These are phyloP conservation scores for Eulemur rufifrons DNA, from an alignment of 2,113 vertebrate species.

Conservation along the genomic window DNA sequence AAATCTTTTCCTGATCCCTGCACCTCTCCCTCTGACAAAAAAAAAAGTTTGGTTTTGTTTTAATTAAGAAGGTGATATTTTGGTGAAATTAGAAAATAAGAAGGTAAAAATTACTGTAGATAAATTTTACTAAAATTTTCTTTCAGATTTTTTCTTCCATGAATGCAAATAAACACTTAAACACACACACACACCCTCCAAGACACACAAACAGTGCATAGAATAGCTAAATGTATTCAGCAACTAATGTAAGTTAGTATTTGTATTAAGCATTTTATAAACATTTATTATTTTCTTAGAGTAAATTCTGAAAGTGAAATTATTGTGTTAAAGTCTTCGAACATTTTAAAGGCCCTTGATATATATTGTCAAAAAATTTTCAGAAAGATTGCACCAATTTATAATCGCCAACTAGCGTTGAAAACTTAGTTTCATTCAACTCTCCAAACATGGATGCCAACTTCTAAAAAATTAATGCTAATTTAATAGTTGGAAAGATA, in stretches of 20 bases:
- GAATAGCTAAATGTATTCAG: not conserved
- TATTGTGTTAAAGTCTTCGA: conserved; percentile 2
- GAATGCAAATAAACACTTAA: not conserved
- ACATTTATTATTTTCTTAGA: conserved; percentile 2
- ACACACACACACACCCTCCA: not conserved
- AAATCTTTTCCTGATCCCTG: not conserved
- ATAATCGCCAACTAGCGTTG: not conserved
- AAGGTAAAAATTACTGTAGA: not conserved
- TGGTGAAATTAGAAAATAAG: not conserved
- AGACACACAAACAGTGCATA: not conserved
- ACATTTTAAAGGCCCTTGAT: conserved; percentile 16
- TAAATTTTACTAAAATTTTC: not conserved
- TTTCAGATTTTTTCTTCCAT: not conserved
- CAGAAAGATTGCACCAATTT: conserved; percentile 7
- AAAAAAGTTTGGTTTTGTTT: not conserved
- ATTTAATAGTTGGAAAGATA: conserved; percentile 6
- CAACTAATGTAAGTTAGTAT: not conserved
- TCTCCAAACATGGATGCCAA: not conserved
- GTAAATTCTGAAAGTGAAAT: conserved; percentile 37
- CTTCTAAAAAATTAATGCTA: conserved; percentile 24
- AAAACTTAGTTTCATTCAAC: conserved; percentile 9
- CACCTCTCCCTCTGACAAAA: not conserved
- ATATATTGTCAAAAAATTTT: not conserved
- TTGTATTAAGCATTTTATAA: not conserved
- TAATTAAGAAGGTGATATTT: not conserved